Conservation (phyloP, 1,140 invertebrate species). For the Philopotamus ludificatus region DNA sequence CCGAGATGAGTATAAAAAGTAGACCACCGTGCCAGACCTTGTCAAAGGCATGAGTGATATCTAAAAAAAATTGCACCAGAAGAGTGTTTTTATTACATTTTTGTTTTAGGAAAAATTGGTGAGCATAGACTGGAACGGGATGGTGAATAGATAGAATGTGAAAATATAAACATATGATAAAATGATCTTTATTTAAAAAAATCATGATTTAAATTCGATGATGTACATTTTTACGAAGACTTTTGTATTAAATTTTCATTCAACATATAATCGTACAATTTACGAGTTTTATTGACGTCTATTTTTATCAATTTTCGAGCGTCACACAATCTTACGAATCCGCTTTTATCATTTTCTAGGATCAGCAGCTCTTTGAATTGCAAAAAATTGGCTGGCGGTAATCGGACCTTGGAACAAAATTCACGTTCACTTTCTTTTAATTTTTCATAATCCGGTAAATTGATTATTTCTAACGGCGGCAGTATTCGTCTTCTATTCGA, state of each 20-base stretch:
- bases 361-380: slow-evolving; percentile 74
- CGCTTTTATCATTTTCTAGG: slow-evolving; percentile 71
- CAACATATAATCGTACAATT: slow-evolving; percentile 81
- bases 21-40: too few species aligned
- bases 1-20: too few species aligned
- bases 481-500: slow-evolving; percentile 47
- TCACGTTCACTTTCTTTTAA: slow-evolving; percentile 71
- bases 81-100: background rate
- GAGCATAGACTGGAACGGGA: background rate
- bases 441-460: slow-evolving; percentile 76
- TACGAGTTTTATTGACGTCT: slow-evolving; percentile 91
- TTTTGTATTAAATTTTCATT: slow-evolving; percentile 69
- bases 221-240: slow-evolving; percentile 39
- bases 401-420: slow-evolving; percentile 71
- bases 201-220: background rate
- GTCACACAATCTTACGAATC: slow-evolving; percentile 71
- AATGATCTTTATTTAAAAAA: background rate
- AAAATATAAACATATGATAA: background rate
- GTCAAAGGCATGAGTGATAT: too few species aligned
- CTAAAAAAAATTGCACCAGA: too few species aligned
- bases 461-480: slow-evolving; percentile 72
- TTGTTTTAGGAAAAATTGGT: background rate
- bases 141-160: background rate
- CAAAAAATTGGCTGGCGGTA: slow-evolving; percentile 75
- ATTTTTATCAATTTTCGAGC: slow-evolving; percentile 84